A percentile compares a stretch with the other conserved stretches of the same genome.
Evolutionary conservation across 2,113 vertebrate genomes (phyloP).

Genomic region (Sisor rabdophorus): DNA sequence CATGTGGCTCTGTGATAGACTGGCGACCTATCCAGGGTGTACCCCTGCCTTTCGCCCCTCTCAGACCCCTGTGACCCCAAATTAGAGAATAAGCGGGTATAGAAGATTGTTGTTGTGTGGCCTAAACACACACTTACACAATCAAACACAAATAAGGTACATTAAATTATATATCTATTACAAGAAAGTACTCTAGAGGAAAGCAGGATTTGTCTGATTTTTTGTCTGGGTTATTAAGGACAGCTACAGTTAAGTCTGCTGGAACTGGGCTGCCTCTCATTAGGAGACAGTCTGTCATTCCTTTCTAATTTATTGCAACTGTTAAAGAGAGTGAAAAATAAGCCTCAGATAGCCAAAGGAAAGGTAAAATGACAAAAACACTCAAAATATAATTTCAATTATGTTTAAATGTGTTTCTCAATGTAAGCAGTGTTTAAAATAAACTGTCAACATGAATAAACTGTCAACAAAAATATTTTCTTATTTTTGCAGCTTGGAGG

Average conservation of each 20-base stretch:
- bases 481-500: too few relatives aligned
- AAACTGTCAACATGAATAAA: neutral
- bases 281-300: conserved; percentile 8
- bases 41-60: too few relatives aligned
- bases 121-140: too few relatives aligned
- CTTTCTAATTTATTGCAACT: conserved; percentile 18
- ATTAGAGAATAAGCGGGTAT: too few relatives aligned
- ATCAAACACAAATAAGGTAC: neutral
- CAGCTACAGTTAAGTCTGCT: neutral
- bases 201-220: neutral
- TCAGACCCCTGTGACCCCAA: too few relatives aligned
- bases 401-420: conserved; percentile 1
- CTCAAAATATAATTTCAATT: neutral
- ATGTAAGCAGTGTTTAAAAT: neutral
- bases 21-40: too few relatives aligned
- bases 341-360: conserved; percentile 9
- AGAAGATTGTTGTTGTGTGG: neutral
- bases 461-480: neutral
- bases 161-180: neutral
- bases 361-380: conserved; percentile 9
- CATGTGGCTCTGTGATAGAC: too few relatives aligned
- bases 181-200: neutral
- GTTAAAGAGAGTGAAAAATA: conserved; percentile 29
- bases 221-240: conserved; percentile 8
- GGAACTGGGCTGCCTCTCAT: conserved; percentile 6